Conservation (phyloP, 1,140 invertebrate species). For the Panagrolaimus sp. region DNA sequence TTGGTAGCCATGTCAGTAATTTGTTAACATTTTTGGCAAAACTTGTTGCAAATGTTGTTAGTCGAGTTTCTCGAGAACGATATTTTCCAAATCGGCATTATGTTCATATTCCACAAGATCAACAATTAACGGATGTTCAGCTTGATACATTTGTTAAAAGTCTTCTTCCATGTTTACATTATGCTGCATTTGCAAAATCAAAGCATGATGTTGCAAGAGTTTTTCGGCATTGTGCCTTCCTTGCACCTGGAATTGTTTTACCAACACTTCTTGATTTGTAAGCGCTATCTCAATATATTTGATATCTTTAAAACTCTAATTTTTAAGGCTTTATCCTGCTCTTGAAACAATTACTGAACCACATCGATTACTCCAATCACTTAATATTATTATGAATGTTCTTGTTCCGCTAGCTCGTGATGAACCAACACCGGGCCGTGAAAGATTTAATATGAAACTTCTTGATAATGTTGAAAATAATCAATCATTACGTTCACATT, state of each 20-base stretch:
- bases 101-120: slow-evolving; percentile 68
- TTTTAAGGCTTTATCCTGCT: slow-evolving; percentile 65
- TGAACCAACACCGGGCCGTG: slow-evolving; percentile 54
- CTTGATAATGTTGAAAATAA: slow-evolving; percentile 18
- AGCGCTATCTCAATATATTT: too few relatives aligned
- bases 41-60: slow-evolving; percentile 35
- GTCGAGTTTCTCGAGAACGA: slow-evolving; percentile 48
- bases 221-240: slow-evolving; percentile 71
- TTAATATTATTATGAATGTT: slow-evolving; percentile 38
- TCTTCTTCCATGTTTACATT: slow-evolving; percentile 67
- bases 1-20: slow-evolving; percentile 67
- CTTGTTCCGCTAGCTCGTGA: slow-evolving; percentile 58
- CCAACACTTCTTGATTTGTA: slow-evolving; percentile 73
- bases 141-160: slow-evolving; percentile 75
- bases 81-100: slow-evolving; percentile 23
- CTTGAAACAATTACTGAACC: slow-evolving; percentile 80
- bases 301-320: too few relatives aligned
- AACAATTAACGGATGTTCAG: slow-evolving; percentile 72
- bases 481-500: slow-evolving; percentile 65
- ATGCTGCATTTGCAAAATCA: slow-evolving; percentile 72
- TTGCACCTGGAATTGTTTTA: slow-evolving; percentile 76
- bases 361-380: slow-evolving; percentile 63
- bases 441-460: slow-evolving; percentile 27
- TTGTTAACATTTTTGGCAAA: slow-evolving; percentile 57
- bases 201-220: slow-evolving; percentile 66